phyloP scores from a whole-genome alignment of 2,888 invertebrate genomes.

The Drosophila antonietae region DNA sequence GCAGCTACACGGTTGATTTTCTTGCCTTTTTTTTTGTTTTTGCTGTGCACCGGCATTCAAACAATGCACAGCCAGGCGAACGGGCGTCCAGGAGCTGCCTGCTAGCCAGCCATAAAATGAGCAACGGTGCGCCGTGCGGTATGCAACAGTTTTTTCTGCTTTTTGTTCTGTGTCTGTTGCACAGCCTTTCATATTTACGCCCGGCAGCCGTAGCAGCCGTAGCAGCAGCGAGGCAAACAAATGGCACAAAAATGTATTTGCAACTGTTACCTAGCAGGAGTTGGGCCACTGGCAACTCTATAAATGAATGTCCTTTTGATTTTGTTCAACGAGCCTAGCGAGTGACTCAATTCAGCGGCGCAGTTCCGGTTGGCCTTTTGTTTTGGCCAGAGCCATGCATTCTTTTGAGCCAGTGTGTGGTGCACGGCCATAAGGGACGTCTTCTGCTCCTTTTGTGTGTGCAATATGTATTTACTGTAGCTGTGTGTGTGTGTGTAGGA shows the following conservation, averaged over 20 bases:
- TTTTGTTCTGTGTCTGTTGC: conserved; percentile 26
- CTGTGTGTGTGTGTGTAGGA: conserved; percentile 28
- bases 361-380: conserved; percentile 58
- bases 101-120: conserved; percentile 73
- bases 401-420: conserved; percentile 45
- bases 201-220: conserved; percentile 16
- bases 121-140: conserved; percentile 70
- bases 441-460: conserved; percentile 62
- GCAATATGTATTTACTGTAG: conserved; percentile 49
- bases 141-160: conserved; percentile 69
- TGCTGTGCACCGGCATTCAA: conserved; percentile 63
- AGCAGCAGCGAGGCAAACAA: conserved; percentile 61
- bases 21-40: conserved; percentile 34
- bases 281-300: conserved; percentile 59
- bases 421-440: conserved; percentile 34
- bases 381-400: conserved; percentile 55
- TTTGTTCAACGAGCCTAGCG: conserved; percentile 82
- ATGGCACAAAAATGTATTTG: conserved; percentile 79
- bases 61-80: conserved; percentile 66
- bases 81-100: conserved; percentile 53
- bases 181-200: conserved; percentile 70
- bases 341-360: conserved; percentile 77
- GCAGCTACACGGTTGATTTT: conserved; percentile 61
- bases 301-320: conserved; percentile 82
- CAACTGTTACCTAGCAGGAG: conserved; percentile 66